Percentiles rank a stretch among this genome's conserved stretches.
These are phyloP conservation scores for Notodonta dromedarius DNA, from an alignment of 2,888 invertebrate species.

Conservation along the genomic window DNA sequence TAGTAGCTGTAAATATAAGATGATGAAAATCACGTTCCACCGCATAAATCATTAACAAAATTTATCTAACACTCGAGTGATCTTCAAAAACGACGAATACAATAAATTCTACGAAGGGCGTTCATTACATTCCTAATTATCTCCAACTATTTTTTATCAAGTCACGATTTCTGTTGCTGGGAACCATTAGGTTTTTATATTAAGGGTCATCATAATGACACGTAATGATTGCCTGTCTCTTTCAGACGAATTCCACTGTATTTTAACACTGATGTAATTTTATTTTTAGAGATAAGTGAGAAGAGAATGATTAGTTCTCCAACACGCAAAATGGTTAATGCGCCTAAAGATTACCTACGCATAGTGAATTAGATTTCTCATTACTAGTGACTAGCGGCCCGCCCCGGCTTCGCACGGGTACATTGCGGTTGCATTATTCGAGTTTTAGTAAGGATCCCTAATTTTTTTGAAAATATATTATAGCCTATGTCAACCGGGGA, in stretches of 20 bases:
- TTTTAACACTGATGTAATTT: constrained; percentile 20
- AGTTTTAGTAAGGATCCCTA: too few relatives aligned
- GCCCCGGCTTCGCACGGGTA: too few relatives aligned
- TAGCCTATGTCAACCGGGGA: too few relatives aligned
- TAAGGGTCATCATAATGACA: constrained; percentile 45
- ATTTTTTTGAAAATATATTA: too few relatives aligned
- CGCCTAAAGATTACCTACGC: neutral
- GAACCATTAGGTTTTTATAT: constrained; percentile 42
- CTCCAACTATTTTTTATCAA: constrained; percentile 40
- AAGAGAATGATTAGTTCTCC: neutral
- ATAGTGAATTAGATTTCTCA: neutral
- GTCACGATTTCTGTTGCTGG: constrained; percentile 48
- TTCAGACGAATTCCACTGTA: constrained; percentile 28
- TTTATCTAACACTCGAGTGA: neutral
- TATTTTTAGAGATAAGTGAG: constrained; percentile 15
- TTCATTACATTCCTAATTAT: constrained; percentile 44
- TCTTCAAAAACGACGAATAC: constrained; percentile 25
- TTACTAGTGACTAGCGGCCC: too few relatives aligned
- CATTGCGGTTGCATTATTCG: too few relatives aligned
- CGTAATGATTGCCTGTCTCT: constrained; percentile 43
- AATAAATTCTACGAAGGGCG: constrained; percentile 35
- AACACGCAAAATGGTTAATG: neutral
- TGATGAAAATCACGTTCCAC: neutral
- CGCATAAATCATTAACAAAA: neutral
- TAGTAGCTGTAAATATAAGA: too few relatives aligned